Evolutionary conservation across 2,797 vertebrate species (phyloP), one percentile per base, ranked within the genome.

Genomic region (Sparus aurata): DNA sequence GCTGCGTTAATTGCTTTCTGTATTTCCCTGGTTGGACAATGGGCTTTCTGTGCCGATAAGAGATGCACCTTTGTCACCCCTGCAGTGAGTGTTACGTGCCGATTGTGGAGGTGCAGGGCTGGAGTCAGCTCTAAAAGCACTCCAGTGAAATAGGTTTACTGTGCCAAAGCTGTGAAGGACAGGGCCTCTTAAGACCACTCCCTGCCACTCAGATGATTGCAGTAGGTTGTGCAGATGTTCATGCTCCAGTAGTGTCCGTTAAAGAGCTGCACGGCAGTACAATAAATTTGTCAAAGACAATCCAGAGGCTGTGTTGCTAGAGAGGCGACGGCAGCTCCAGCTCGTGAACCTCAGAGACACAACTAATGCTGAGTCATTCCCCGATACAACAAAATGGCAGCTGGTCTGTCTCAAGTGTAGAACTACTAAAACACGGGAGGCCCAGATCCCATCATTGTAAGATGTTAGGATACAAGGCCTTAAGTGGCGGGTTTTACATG

Each of bases 1-100:
- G 93, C 86, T 60, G 85, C 91, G 92, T 95, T 96, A 96, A 96
- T 96, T 96, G 94, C 95, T 95, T 96, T 96, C 94, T 94, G 94
- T 95, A 94, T 94, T 95, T 94, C 94, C 93, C 92, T 87, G 84
- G 93, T 95, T 91, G 95, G 94, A 96, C 95, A 96, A 95, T 95
- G 91, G 94, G 92, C 92, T 94, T 94, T 95, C 91, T 91, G 87
- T 88, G 84, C 90, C 73, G 95, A 95, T 96, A 95, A 96, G 94
- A 94, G 94, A 93, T 94, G 92, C 91, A 94, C 94, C 94, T 94
- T 94, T 93, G 94, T 94, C 95, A 94, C 92, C 95, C 85, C 77
- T 77, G 90, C 91, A 89, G 92, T 91, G 94, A 94, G 94, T 95
- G 94, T 93, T 95, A 89, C 80, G 87, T 91, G 90, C 87, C 86